A percentile compares a stretch with the other conserved stretches of the same genome.
Evolutionary conservation across 1,140 invertebrate genomes (phyloP).

Genomic region (Magallana angulata): DNA sequence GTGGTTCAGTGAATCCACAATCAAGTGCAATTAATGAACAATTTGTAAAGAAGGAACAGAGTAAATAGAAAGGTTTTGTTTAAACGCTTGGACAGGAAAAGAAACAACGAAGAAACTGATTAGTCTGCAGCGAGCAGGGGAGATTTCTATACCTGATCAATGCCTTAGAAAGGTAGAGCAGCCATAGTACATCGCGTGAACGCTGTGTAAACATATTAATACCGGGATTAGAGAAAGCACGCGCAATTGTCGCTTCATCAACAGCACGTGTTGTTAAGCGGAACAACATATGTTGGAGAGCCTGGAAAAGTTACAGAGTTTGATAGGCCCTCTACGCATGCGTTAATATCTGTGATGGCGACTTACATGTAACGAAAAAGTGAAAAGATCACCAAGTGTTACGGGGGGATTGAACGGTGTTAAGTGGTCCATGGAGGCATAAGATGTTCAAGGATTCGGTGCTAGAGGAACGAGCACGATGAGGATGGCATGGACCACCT

Average conservation of each 20-base stretch:
- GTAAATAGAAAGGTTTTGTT: neutral
- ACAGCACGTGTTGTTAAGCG: constrained; percentile 22
- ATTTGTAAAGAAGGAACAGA: constrained; percentile 7
- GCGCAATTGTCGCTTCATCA: constrained; percentile 32
- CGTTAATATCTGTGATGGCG: constrained; percentile 9
- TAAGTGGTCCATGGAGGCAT: neutral
- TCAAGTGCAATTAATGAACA: constrained; percentile 26
- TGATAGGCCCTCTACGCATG: constrained; percentile 4
- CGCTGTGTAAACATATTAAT: constrained; percentile 10
- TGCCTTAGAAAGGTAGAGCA: neutral
- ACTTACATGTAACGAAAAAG: constrained; percentile 31
- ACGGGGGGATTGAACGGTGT: neutral
- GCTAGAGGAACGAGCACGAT: neutral
- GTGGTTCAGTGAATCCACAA: neutral
- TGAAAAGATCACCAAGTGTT: neutral
- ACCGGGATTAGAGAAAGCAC: constrained; percentile 22
- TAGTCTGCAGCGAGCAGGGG: neutral
- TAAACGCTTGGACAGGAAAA: neutral
- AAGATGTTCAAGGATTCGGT: neutral
- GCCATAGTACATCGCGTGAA: neutral
- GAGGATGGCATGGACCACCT: neutral
- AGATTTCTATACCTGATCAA: constrained; percentile 21
- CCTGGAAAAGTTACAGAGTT: constrained; percentile 30
- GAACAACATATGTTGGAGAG: constrained; percentile 17
- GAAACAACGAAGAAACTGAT: neutral